These are phyloP conservation scores for Cacatua alba DNA, from an alignment of 2,113 vertebrate genomes.

Conservation along the genomic window DNA sequence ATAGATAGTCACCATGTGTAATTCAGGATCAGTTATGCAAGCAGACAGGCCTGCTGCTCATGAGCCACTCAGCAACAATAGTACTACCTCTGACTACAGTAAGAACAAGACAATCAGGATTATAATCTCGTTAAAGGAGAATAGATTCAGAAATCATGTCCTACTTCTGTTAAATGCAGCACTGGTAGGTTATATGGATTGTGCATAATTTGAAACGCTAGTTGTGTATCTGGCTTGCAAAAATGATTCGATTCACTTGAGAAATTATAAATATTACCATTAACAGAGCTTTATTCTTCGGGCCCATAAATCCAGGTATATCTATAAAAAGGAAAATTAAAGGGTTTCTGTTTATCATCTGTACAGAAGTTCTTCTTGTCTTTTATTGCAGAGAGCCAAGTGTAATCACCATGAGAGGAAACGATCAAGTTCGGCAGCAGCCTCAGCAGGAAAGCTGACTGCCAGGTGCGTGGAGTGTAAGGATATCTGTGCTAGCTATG, in stretches of 20 bases:
- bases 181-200: not conserved
- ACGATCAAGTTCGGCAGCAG: not conserved
- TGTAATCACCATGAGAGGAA: not conserved
- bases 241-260: not conserved
- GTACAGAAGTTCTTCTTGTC: not conserved
- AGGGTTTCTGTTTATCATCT: not conserved
- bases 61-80: not conserved
- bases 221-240: not conserved
- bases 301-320: not conserved
- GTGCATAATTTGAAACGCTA: not conserved
- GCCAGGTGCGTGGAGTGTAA: slow-evolving; percentile 20
- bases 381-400: not conserved
- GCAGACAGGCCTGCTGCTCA: not conserved
- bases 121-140: slow-evolving; percentile 52
- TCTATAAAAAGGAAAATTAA: not conserved
- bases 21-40: slow-evolving; percentile 1
- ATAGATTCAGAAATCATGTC: slow-evolving; percentile 24
- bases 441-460: not conserved
- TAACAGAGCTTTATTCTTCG: not conserved
- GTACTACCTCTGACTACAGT: not conserved
- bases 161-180: not conserved
- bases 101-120: slow-evolving; percentile 10
- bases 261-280: not conserved
- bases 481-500: not conserved
- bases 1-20: not conserved